Evolutionary conservation across 2,888 invertebrate species (phyloP), one percentile per base, ranked within the genome.

Genomic region (Leptinotarsa tumamoca): DNA sequence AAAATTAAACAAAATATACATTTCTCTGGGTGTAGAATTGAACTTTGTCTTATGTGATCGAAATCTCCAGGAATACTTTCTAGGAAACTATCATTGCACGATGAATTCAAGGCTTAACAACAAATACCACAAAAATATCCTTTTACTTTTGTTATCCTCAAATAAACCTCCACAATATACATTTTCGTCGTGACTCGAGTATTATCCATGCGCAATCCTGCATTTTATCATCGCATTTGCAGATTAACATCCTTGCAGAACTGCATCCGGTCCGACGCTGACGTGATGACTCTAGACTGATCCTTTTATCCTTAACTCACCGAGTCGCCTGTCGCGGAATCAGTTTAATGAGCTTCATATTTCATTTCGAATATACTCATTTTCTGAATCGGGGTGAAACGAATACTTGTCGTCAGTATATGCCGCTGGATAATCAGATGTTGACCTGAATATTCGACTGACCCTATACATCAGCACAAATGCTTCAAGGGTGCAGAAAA

Each of bases 341-440:
- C 70, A 21, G 49, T 70, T 50, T 61, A 70, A 70, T 70, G 58
- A 58, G 70, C 61, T 17, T 58, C 70, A 70, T 70, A 70, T 70
- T 70, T 70, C 70, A 70, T 70, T 63, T 63, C 13, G 14, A 63
- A 33, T 33, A 63, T n/a, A 33, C 27, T 43, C 63, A 27, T 63
- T 63, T 58, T 43, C 15, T 17, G 33, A 63, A 63, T 63, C 27
- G 43, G 63, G 43, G 63, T 33, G 63, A n/a, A 63, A 63, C 13
- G n/a, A 63, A 63, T 63, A 33, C 43, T 33, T 63, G 2, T 33
- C n/a, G 5, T 63, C n/a, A 18, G 63, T 33, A n/a, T 33, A 43
- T 63, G 63, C 18, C n/a, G n/a, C 33, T 63, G 2, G 17, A 63
- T 63, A 58, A 58, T 58, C 58, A 23, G 43, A 63, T 63, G n/a